Conservation (phyloP, 2,797 vertebrate species). For the Knipowitschia caucasica region DNA sequence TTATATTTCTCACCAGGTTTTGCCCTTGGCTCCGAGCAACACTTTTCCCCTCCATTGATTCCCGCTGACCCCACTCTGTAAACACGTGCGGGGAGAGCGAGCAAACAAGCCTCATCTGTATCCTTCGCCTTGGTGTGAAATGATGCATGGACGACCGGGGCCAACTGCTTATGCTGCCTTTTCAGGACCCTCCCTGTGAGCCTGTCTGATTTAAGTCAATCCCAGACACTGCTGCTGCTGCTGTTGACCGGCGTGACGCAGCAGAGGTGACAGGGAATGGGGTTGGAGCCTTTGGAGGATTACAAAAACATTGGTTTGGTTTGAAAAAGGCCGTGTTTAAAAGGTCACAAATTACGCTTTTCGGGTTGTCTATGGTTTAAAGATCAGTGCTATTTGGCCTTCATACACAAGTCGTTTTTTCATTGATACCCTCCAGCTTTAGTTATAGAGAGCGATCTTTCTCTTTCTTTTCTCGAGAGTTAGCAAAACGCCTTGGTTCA, state of each 20-base stretch:
- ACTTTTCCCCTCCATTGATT: constrained; percentile 40
- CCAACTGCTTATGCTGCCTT: constrained; percentile 56
- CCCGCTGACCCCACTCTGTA: constrained; percentile 47
- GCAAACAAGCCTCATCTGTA: constrained; percentile 53
- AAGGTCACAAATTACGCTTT: not conserved
- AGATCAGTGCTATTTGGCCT: too few relatives aligned
- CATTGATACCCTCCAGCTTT: too few relatives aligned
- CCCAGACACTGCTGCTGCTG: constrained; percentile 58
- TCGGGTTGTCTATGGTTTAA: too few relatives aligned
- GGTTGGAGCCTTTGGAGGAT: constrained; percentile 44
- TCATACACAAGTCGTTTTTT: constrained; percentile 13
- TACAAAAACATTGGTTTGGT: constrained; percentile 16
- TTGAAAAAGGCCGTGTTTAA: not conserved
- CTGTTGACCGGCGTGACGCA: constrained; percentile 43
- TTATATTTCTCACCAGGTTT: constrained; percentile 22
- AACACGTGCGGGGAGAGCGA: constrained; percentile 44
- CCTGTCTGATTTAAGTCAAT: constrained; percentile 68
- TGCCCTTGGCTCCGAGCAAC: constrained; percentile 52
- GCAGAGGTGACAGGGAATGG: constrained; percentile 29
- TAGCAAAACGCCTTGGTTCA: too few relatives aligned
- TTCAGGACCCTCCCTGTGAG: constrained; percentile 42
- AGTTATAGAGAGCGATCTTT: too few relatives aligned
- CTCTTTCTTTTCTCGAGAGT: too few relatives aligned
- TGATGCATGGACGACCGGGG: constrained; percentile 45
- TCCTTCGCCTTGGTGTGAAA: constrained; percentile 18